Percentiles rank a stretch among this genome's conserved stretches.
These are phyloP conservation scores for Pachypanchax playfairii DNA, from an alignment of 2,113 vertebrate species.

Conservation along the genomic window DNA sequence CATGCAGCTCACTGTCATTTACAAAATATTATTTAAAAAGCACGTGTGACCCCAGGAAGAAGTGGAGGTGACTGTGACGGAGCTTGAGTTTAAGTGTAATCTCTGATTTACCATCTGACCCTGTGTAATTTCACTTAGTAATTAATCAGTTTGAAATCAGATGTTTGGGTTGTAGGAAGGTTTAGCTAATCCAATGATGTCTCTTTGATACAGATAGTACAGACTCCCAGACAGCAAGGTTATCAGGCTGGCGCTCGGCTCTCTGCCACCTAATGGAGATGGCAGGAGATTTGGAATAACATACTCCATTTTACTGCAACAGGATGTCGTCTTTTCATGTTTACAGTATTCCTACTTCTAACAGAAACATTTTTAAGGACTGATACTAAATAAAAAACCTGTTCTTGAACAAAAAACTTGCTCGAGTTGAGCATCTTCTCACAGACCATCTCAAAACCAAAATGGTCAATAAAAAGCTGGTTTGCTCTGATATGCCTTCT, in stretches of 20 bases:
- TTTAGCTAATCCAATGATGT: constrained; percentile 84
- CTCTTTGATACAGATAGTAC: constrained; percentile 76
- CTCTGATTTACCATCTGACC: constrained; percentile 76
- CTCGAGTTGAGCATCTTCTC: no score
- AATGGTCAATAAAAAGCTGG: constrained; percentile 61
- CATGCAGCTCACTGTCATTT: no score
- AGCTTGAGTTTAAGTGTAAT: constrained; percentile 33
- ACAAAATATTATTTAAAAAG: no score
- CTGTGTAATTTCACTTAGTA: constrained; percentile 87
- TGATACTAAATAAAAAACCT: constrained; percentile 39
- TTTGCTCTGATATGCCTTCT: constrained; percentile 58
- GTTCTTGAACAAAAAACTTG: no score
- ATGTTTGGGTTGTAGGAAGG: constrained; percentile 81
- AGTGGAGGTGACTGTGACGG: constrained; percentile 37
- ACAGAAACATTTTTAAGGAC: constrained; percentile 30
- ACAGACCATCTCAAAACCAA: constrained; percentile 45
- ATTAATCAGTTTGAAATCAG: constrained; percentile 85
- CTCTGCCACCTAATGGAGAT: constrained; percentile 74
- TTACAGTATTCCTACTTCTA: constrained; percentile 51
- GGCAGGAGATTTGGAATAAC: constrained; percentile 54
- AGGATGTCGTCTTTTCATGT: constrained; percentile 47
- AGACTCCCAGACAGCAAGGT: constrained; percentile 83
- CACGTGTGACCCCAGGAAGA: neutral
- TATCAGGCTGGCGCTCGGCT: constrained; percentile 80
- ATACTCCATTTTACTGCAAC: constrained; percentile 62